These are phyloP conservation scores for Aurelia aurita DNA, from an alignment of 30 jellyfish, hydroid and myxozoan species.

Conservation along the genomic window DNA sequence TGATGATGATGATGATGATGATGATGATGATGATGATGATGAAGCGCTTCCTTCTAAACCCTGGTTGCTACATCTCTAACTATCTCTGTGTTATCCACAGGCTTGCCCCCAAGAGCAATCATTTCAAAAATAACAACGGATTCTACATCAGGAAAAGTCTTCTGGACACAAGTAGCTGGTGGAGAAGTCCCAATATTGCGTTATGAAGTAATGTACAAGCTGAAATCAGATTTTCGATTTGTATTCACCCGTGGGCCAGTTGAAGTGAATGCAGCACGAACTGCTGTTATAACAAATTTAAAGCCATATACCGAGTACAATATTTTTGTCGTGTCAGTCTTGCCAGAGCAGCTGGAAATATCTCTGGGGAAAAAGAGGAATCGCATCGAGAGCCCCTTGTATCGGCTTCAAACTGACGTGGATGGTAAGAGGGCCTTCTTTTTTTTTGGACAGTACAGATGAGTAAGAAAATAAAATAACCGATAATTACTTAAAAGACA, in stretches of 20 bases:
- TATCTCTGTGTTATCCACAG: neutral
- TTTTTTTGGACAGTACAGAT: no score
- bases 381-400: conserved; percentile 49
- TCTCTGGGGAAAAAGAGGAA: conserved; percentile 11
- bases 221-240: conserved; percentile 29
- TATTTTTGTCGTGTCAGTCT: conserved; percentile 34
- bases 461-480: no score
- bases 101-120: conserved; percentile 47
- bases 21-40: no score
- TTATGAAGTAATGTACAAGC: conserved; percentile 57
- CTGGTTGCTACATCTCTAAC: neutral
- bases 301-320: conserved; percentile 66
- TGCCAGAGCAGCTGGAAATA: conserved; percentile 57
- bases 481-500: no score
- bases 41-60: no score
- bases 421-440: no score
- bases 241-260: conserved; percentile 62
- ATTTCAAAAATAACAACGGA: conserved; percentile 53
- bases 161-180: conserved; percentile 47
- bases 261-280: conserved; percentile 12
- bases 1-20: no score
- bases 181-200: conserved; percentile 68
- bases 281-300: conserved; percentile 45
- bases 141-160: conserved; percentile 48
- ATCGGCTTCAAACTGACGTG: conserved; percentile 66